Evolutionary conservation across 2,888 invertebrate species (phyloP).

Genomic region (Pseudanteris insignis): DNA sequence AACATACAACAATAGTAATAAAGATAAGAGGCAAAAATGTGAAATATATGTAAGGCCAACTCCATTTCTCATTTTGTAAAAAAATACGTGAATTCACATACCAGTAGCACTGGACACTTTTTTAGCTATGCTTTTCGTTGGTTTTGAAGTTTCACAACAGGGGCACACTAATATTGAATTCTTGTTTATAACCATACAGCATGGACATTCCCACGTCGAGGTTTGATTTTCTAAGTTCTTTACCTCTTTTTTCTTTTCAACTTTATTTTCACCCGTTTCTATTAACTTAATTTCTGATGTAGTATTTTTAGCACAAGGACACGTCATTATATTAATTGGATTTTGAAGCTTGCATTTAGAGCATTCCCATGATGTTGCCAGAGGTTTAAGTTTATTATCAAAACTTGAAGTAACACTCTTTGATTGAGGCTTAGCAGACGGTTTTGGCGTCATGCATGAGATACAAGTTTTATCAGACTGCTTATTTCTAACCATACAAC

Average conservation of each 20-base stretch:
- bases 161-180: constrained; percentile 65
- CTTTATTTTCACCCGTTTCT: constrained; percentile 1
- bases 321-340: constrained; percentile 64
- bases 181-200: constrained; percentile 72
- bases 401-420: constrained; percentile 2
- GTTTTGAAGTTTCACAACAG: constrained; percentile 41
- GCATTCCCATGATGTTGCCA: constrained; percentile 74
- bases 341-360: constrained; percentile 73
- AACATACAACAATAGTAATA: too few relatives aligned
- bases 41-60: too few relatives aligned
- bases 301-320: constrained; percentile 64
- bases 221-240: constrained; percentile 45
- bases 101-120: constrained; percentile 20
- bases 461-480: constrained; percentile 65
- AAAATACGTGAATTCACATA: too few relatives aligned
- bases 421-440: constrained; percentile 1
- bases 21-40: too few relatives aligned
- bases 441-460: constrained; percentile 33
- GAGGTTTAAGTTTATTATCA: constrained; percentile 63
- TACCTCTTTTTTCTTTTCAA: background rate
- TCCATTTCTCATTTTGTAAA: too few relatives aligned
- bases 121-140: constrained; percentile 20
- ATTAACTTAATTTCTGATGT: too few relatives aligned
- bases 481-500: constrained; percentile 71
- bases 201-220: constrained; percentile 70